These are phyloP conservation scores for Myocastor coypus DNA, from an alignment of 2,113 vertebrate species.

Conservation along the genomic window DNA sequence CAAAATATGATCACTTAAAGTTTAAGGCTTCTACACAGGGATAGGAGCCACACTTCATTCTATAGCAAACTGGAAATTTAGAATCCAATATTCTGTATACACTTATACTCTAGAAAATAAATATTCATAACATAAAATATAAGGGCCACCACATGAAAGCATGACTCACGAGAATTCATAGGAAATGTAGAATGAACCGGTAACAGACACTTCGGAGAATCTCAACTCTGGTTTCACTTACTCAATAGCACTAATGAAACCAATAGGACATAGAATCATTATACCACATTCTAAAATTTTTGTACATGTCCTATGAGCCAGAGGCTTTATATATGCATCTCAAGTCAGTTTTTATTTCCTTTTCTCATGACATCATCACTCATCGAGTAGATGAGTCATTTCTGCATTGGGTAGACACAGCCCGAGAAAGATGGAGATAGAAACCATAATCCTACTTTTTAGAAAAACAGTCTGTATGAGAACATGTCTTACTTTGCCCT, in stretches of 20 bases:
- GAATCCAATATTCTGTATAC: constrained; percentile 4
- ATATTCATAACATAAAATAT: background rate
- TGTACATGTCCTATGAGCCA: background rate
- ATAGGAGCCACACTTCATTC: background rate
- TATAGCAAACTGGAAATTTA: background rate
- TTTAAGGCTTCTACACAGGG: background rate
- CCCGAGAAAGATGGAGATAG: background rate
- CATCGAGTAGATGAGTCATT: background rate
- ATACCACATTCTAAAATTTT: background rate
- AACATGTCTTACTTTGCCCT: background rate
- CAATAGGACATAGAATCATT: background rate
- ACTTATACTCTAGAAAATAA: constrained; percentile 19
- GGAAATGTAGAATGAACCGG: background rate
- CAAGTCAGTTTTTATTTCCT: background rate
- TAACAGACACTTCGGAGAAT: background rate
- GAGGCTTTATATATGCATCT: background rate
- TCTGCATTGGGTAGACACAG: background rate
- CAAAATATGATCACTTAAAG: background rate
- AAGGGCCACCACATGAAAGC: background rate
- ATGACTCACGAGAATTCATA: background rate
- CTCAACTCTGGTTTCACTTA: background rate
- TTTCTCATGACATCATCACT: background rate
- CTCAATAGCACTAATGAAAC: background rate
- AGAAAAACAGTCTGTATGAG: background rate
- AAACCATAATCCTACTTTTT: background rate